Conservation (phyloP, 2,797 vertebrate genomes). For the Neosilurus mollespiculum region DNA sequence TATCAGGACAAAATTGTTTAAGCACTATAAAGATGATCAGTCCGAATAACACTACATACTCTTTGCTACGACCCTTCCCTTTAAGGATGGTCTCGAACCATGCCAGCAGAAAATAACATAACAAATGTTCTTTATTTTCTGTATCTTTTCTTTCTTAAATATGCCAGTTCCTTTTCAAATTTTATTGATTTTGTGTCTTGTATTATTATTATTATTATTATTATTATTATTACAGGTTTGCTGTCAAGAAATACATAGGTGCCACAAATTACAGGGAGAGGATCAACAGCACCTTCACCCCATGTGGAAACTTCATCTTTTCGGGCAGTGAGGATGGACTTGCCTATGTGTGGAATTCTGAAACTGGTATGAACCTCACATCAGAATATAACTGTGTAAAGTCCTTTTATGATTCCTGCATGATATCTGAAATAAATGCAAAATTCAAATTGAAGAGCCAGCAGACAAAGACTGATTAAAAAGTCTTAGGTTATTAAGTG, state of each 20-base stretch:
- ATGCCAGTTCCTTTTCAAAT: too few relatives aligned
- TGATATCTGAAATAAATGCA: neutral
- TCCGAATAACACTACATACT: neutral
- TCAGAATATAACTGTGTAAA: neutral
- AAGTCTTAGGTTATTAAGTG: neutral
- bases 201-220: too few relatives aligned
- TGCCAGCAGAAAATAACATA: neutral
- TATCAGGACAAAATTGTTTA: neutral
- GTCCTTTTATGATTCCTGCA: neutral
- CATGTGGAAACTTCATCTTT: conserved; percentile 94
- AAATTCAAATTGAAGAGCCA: neutral
- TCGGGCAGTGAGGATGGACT: conserved; percentile 95
- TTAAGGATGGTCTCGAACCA: neutral
- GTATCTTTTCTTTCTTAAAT: neutral
- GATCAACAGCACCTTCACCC: conserved; percentile 90
- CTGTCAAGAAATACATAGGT: conserved; percentile 88
- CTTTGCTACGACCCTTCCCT: too few relatives aligned
- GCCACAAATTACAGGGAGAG: conserved; percentile 93
- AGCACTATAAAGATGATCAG: neutral
- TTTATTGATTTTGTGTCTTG: too few relatives aligned
- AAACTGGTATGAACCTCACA: conserved; percentile 80
- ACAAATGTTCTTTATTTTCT: neutral
- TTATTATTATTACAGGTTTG: conserved; percentile 70
- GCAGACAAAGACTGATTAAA: neutral
- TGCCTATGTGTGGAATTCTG: conserved; percentile 95